Conservation (phyloP, 2,113 vertebrate species). For the Bombycilla garrulus region DNA sequence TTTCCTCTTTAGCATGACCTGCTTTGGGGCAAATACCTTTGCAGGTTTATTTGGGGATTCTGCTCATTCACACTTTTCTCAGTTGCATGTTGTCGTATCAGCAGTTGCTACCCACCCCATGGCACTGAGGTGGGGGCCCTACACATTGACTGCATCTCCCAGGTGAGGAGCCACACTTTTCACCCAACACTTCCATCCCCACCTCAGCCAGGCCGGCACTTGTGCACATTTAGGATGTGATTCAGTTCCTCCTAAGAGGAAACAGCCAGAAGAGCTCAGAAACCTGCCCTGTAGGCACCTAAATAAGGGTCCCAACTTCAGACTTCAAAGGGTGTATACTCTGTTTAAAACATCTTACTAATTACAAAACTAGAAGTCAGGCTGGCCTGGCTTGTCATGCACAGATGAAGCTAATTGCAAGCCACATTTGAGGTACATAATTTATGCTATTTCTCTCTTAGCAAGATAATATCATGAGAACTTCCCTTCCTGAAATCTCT, state of each 20-base stretch:
- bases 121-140: accelerated
- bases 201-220: not conserved
- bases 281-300: not conserved
- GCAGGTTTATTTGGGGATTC: not conserved
- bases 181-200: not conserved
- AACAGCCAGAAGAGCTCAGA: not conserved
- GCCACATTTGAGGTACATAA: not conserved
- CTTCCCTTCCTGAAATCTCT: not conserved
- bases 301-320: not conserved
- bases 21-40: not conserved
- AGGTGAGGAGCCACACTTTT: accelerated
- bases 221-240: accelerated
- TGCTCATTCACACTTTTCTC: not conserved
- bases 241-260: not conserved
- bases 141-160: not conserved
- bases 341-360: not conserved
- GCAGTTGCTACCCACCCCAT: not conserved
- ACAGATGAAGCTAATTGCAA: not conserved
- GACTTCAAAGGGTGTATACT: not conserved
- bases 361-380: not conserved
- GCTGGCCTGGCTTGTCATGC: not conserved
- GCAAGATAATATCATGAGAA: not conserved
- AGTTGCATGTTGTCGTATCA: not conserved
- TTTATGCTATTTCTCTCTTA: not conserved
- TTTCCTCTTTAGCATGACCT: not conserved